Percentiles rank a stretch among this genome's conserved stretches.
phyloP scores from a whole-genome alignment of 2,797 vertebrate genomes.

The Manis crassicaudata region DNA sequence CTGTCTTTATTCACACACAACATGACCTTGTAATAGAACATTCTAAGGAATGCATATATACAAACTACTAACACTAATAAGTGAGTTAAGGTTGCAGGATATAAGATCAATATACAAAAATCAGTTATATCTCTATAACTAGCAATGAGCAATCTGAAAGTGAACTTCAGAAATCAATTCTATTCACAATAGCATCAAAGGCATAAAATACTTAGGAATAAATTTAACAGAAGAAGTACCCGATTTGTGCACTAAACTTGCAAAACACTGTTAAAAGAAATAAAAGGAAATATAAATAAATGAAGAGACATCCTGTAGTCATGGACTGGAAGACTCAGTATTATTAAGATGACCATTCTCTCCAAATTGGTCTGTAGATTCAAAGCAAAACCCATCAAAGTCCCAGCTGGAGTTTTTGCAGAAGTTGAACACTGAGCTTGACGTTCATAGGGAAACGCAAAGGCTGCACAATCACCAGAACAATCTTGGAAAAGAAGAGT shows the following conservation, averaged over 20 bases:
- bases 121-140: neutral
- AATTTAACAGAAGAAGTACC: neutral
- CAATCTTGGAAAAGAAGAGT: neutral
- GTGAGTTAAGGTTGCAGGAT: neutral
- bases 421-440: neutral
- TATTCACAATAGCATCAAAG: neutral
- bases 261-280: neutral
- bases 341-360: neutral
- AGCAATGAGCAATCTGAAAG: neutral
- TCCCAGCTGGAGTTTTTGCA: neutral
- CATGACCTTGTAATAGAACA: neutral
- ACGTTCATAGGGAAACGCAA: conserved; percentile 8
- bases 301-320: neutral
- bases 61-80: neutral
- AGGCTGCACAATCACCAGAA: neutral
- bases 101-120: neutral
- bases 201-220: neutral
- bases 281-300: neutral
- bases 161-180: neutral
- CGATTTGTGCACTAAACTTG: neutral
- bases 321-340: neutral
- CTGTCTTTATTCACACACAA: neutral
- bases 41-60: neutral
- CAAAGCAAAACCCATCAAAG: neutral
- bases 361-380: neutral